These are phyloP conservation scores for Sylvia borin DNA, from an alignment of 2,797 vertebrate species.

Conservation along the genomic window DNA sequence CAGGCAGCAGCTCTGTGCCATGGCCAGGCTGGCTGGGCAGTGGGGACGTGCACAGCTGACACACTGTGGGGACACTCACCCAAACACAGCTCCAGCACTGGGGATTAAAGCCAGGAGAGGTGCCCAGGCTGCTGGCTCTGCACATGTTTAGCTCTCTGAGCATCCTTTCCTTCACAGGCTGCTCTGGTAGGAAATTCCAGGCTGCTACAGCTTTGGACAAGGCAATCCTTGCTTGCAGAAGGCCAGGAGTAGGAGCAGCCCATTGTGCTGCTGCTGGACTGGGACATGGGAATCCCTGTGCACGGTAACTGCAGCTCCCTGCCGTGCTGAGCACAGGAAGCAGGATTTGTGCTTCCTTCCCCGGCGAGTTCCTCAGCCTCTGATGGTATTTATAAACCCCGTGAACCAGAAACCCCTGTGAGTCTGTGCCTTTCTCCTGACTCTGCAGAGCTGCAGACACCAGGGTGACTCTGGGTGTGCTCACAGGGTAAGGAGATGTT, in stretches of 20 bases:
- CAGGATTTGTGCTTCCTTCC: constrained; percentile 19
- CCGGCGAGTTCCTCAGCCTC: not conserved
- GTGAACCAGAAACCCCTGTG: not conserved
- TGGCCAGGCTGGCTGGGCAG: not conserved
- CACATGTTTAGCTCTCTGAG: not conserved
- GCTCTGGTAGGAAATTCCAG: not conserved
- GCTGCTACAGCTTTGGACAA: not conserved
- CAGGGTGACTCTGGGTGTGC: rapidly evolving
- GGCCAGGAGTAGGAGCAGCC: constrained; percentile 31
- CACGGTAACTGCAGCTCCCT: constrained; percentile 20
- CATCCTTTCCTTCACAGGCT: not conserved
- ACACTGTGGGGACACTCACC: not conserved
- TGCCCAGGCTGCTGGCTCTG: not conserved
- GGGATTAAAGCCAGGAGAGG: not conserved
- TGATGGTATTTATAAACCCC: not conserved
- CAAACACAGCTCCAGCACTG: not conserved
- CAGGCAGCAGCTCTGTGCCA: not conserved
- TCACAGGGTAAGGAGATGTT: not conserved
- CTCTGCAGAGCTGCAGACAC: not conserved
- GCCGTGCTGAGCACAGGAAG: not conserved
- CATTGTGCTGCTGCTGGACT: constrained; percentile 33
- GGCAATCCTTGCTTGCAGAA: not conserved
- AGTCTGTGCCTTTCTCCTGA: not conserved
- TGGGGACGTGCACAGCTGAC: not conserved
- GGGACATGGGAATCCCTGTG: constrained; percentile 19